phyloP scores from a whole-genome alignment of 2,888 invertebrate genomes.

The Pseudococcus viburni region DNA sequence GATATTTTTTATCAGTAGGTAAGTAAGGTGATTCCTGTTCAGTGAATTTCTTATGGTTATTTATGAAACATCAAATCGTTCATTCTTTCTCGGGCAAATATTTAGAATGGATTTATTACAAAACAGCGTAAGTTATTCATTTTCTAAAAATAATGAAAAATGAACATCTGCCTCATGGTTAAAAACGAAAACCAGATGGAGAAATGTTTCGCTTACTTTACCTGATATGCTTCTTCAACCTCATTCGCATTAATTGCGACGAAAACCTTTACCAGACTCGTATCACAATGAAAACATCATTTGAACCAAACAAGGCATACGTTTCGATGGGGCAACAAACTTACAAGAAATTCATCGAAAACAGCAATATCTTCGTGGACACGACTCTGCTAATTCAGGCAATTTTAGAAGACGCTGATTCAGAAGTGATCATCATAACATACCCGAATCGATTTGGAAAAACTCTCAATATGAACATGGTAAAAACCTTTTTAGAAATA shows the following conservation, averaged over 20 bases:
- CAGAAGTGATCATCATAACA: background rate
- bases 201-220: background rate
- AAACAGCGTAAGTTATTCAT: no score
- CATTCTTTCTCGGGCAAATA: no score
- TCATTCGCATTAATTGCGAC: background rate
- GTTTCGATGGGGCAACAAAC: background rate
- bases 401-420: background rate
- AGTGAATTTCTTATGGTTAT: no score
- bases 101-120: no score
- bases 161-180: no score
- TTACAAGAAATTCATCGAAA: constrained; percentile 14
- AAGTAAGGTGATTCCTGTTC: no score
- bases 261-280: background rate
- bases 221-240: background rate
- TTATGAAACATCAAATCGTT: no score
- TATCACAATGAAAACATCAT: background rate
- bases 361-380: background rate
- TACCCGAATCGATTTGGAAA: background rate
- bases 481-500: background rate
- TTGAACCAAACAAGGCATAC: background rate
- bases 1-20: no score
- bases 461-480: constrained; percentile 5
- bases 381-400: background rate
- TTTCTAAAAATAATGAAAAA: no score
- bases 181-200: no score